These are phyloP conservation scores for Drosophila burlai DNA, from an alignment of 1,140 invertebrate genomes.

Conservation along the genomic window DNA sequence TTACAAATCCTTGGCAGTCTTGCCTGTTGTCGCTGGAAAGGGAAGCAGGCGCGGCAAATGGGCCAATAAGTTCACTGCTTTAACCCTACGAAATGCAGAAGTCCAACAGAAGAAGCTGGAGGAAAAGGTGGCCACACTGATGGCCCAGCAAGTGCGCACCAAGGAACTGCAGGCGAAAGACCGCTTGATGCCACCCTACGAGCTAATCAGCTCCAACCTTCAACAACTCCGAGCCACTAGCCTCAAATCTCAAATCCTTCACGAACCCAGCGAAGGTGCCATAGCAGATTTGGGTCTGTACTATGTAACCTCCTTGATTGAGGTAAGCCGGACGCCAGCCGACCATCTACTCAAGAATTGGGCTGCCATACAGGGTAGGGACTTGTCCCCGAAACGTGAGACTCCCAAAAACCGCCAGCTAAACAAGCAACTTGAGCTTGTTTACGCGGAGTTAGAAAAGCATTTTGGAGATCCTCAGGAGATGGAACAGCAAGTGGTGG, in stretches of 20 bases:
- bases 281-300: constrained; percentile 40
- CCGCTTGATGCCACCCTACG: not conserved
- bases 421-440: constrained; percentile 36
- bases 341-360: constrained; percentile 71
- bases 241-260: constrained; percentile 18
- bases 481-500: constrained; percentile 11
- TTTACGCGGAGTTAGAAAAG: constrained; percentile 52
- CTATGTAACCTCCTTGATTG: constrained; percentile 65
- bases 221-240: not conserved
- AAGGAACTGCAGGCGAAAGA: constrained; percentile 15
- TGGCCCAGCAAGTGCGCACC: constrained; percentile 57
- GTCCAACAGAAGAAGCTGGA: constrained; percentile 64
- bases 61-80: constrained; percentile 78
- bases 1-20: constrained; percentile 54
- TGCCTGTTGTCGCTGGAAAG: constrained; percentile 25
- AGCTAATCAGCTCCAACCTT: constrained; percentile 40
- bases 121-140: constrained; percentile 46
- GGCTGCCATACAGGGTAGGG: constrained; percentile 67
- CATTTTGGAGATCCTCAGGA: constrained; percentile 35
- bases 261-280: constrained; percentile 20
- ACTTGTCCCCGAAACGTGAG: constrained; percentile 55
- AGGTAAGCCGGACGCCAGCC: constrained; percentile 48
- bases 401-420: not conserved
- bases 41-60: constrained; percentile 59
- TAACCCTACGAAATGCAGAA: constrained; percentile 66